Percentiles rank a stretch among this genome's conserved stretches.
Evolutionary conservation across 2,797 vertebrate species (phyloP).

Genomic region (Rallus crepitans): DNA sequence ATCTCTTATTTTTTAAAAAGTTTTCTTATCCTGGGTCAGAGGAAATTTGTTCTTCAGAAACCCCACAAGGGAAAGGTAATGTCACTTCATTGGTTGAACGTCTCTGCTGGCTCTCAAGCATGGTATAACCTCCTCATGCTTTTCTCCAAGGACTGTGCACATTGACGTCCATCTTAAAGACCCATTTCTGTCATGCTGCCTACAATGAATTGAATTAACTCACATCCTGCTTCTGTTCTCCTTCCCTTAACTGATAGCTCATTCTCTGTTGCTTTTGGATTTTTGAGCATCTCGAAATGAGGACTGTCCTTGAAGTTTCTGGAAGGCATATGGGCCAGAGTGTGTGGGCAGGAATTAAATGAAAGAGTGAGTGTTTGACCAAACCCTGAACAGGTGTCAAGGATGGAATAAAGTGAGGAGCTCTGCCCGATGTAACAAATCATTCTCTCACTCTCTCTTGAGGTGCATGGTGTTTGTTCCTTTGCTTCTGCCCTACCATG

Average conservation of each 20-base stretch:
- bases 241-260: neutral
- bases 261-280: neutral
- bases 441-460: neutral
- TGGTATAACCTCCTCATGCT: neutral
- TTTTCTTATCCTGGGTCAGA: neutral
- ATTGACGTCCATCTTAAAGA: neutral
- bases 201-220: neutral
- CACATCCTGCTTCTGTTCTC: neutral
- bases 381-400: neutral
- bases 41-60: neutral
- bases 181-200: slow-evolving; percentile 44
- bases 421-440: neutral
- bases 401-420: neutral
- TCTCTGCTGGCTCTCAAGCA: neutral
- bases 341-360: neutral
- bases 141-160: neutral
- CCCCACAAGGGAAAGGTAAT: neutral
- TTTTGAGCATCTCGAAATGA: neutral
- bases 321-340: neutral
- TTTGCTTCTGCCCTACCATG: neutral
- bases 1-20: neutral
- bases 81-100: neutral
- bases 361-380: neutral
- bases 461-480: neutral
- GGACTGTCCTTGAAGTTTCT: neutral